Conservation (phyloP, 30 jellyfish, hydroid and myxozoan genomes). For the Cassiopea andromeda region DNA sequence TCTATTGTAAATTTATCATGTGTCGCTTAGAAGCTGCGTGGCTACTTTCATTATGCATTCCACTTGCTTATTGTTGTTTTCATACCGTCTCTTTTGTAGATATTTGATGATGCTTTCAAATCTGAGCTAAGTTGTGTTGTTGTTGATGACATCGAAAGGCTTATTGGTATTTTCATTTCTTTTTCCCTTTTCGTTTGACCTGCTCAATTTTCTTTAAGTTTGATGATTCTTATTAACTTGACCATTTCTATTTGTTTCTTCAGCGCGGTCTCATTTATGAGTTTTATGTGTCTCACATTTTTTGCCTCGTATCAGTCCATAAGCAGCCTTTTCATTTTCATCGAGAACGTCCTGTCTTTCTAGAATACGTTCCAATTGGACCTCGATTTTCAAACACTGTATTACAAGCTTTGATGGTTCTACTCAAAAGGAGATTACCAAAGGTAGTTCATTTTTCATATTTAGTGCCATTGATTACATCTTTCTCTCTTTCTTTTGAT, state of each 20-base stretch:
- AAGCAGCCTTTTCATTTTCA: not conserved
- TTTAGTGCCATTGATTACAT: not conserved
- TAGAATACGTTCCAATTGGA: conserved; percentile 97
- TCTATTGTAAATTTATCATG: no score
- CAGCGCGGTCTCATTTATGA: no score
- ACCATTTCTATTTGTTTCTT: no score
- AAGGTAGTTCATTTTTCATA: conserved; percentile 23
- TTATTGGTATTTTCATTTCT: conserved; percentile 61
- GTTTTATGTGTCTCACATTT: no score
- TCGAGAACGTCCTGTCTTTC: not conserved
- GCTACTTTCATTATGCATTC: no score
- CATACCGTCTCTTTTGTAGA: conserved; percentile 21
- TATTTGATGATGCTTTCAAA: conserved; percentile 97
- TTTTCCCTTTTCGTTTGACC: not conserved
- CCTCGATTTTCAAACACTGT: conserved; percentile 93
- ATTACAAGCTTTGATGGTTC: conserved; percentile 95
- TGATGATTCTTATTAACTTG: no score
- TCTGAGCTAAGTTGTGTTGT: conserved; percentile 97
- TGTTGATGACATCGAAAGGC: conserved; percentile 97
- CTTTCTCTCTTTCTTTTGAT: no score
- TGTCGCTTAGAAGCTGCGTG: no score
- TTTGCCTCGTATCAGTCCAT: no score
- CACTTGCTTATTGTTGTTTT: no score
- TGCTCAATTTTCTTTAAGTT: not conserved
- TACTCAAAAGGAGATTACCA: conserved; percentile 83